A percentile compares a stretch with the other conserved stretches of the same genome.
Evolutionary conservation across 2,888 invertebrate species (phyloP).

Genomic region (Trichopria drosophilae): DNA sequence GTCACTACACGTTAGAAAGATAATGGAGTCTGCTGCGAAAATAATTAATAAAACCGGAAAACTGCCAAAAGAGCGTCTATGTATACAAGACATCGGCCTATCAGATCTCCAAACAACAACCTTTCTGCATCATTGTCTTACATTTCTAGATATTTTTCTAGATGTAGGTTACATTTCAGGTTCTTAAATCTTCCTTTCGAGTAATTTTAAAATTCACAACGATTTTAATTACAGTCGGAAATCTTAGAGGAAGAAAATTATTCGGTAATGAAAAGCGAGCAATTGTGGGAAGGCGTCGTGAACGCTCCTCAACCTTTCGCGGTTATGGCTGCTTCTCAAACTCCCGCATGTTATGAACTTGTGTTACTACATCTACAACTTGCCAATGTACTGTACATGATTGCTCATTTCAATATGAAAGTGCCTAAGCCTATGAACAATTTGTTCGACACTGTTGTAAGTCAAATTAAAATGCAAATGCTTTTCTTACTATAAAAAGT

Average conservation of each 20-base stretch:
- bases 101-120: conserved; percentile 63
- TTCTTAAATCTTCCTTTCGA: conserved; percentile 55
- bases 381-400: conserved; percentile 74
- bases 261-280: conserved; percentile 63
- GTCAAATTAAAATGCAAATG: conserved; percentile 33
- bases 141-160: conserved; percentile 64
- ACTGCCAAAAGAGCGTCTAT: conserved; percentile 81
- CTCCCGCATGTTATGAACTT: conserved; percentile 73
- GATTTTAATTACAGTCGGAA: conserved; percentile 51
- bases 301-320: conserved; percentile 68
- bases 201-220: conserved; percentile 49
- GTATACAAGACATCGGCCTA: conserved; percentile 75
- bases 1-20: conserved; percentile 84
- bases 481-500: no score
- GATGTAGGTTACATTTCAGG: conserved; percentile 59
- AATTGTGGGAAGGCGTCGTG: conserved; percentile 67
- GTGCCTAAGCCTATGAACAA: conserved; percentile 71
- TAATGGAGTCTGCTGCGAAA: conserved; percentile 74
- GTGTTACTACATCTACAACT: conserved; percentile 81
- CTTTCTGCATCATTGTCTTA: conserved; percentile 58
- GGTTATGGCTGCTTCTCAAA: conserved; percentile 77
- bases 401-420: conserved; percentile 77
- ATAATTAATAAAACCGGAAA: conserved; percentile 81
- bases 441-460: conserved; percentile 76
- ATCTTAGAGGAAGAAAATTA: conserved; percentile 57